Evolutionary conservation across 1,140 invertebrate genomes (phyloP).

Genomic region (Drosophila seguyi): DNA sequence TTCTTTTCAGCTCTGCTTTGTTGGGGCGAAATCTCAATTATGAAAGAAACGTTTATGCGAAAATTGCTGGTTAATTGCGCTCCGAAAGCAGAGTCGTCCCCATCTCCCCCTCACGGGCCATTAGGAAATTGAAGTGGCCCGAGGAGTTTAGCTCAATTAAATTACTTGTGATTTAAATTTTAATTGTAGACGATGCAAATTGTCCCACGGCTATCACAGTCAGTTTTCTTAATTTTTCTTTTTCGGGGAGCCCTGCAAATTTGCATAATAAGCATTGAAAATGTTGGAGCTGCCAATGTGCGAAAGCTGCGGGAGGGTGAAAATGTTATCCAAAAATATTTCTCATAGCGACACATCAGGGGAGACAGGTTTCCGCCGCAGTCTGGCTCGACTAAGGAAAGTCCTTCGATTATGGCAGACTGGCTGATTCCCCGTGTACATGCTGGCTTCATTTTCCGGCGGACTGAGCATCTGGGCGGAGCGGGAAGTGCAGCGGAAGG

Average conservation of each 20-base stretch:
- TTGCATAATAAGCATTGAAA: conserved; percentile 79
- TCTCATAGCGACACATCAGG: conserved; percentile 60
- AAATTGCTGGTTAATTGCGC: conserved; percentile 81
- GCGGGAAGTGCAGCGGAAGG: conserved; percentile 12
- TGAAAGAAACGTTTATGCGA: conserved; percentile 79
- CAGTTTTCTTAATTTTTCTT: conserved; percentile 48
- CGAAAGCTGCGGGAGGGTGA: conserved; percentile 15
- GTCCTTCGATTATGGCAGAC: conserved; percentile 74
- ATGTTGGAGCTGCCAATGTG: conserved; percentile 33
- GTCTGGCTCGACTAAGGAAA: conserved; percentile 50
- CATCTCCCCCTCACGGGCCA: conserved; percentile 6
- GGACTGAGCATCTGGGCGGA: conserved; percentile 60
- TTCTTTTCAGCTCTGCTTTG: conserved; percentile 58
- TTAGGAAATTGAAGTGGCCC: conserved; percentile 54
- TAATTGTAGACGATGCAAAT: conserved; percentile 75
- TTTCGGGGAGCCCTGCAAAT: conserved; percentile 47
- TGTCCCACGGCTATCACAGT: conserved; percentile 64
- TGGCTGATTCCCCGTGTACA: conserved; percentile 48
- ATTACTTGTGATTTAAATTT: conserved; percentile 83
- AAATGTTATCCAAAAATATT: conserved; percentile 30
- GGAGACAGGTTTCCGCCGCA: conserved; percentile 60
- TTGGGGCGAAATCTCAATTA: conserved; percentile 56
- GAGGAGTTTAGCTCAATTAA: conserved; percentile 77
- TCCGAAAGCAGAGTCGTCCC: conserved; percentile 31
- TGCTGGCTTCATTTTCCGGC: conserved; percentile 74